Conservation (phyloP, 2,113 vertebrate species). For the Brevimyrus niger region DNA sequence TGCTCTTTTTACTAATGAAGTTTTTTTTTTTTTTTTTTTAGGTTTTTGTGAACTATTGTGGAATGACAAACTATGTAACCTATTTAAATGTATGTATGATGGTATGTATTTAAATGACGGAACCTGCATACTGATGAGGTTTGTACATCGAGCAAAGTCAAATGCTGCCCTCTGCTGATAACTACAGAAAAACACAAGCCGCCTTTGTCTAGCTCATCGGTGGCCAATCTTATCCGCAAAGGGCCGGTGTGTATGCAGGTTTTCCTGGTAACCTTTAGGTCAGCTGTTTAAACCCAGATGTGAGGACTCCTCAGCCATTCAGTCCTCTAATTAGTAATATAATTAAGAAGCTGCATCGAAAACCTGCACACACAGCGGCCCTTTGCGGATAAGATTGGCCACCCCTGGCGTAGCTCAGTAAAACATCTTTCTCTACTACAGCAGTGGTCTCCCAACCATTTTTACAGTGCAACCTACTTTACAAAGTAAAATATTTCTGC, state of each 20-base stretch:
- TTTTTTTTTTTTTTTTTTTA: not conserved
- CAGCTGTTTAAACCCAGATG: no score
- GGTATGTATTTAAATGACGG: not conserved
- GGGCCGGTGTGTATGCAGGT: no score
- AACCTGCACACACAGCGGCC: no score
- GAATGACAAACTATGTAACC: not conserved
- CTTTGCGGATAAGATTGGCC: no score
- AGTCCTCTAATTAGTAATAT: no score
- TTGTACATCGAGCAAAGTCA: not conserved
- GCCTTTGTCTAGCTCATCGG: not conserved
- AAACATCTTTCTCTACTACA: not conserved
- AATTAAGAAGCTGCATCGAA: no score
- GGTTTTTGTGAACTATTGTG: not conserved
- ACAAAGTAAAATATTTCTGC: not conserved
- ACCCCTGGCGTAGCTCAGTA: not conserved
- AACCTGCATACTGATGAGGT: not conserved
- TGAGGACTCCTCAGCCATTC: no score
- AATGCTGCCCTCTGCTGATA: not conserved
- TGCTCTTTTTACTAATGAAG: not conserved
- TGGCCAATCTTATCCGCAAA: no score
- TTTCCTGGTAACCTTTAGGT: no score
- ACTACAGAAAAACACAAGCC: not conserved
- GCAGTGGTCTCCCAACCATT: not conserved
- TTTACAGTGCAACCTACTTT: not conserved
- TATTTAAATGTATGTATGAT: not conserved